Evolutionary conservation across 2,797 vertebrate genomes (phyloP), one percentile per base, ranked within the genome.

Genomic region (Pelobates cultripes): DNA sequence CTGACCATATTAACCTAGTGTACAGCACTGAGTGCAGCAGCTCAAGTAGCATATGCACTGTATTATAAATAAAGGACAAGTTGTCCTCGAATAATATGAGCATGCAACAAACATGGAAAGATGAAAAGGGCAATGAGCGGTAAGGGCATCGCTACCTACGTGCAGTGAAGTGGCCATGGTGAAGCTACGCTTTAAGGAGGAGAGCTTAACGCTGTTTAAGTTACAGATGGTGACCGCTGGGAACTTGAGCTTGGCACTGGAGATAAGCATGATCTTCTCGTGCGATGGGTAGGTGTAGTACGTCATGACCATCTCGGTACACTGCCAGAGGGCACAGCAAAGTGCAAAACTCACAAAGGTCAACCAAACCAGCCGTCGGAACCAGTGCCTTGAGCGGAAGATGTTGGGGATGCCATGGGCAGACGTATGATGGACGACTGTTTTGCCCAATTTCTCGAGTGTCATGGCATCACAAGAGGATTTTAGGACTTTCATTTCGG

Each of bases 221-320:
- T 87, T 87, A 47, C 86, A 87, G 72, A 87, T 83, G 78, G 86
- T 87, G 78, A 87, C 66, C 2, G 84, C 76, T 0, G 63, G 63
- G 43, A 86, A 78, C 17, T 74, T 79, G 51, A 85, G 77, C 43
- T 68, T 81, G 78, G 86, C 66, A 15, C 77, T 76, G 43, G 86
- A 87, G 75, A 86, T 84, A 2, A 87, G 76, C 73, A 80, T 86
- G 77, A 87, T 86, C 85, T 86, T 86, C 73, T 87, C 86, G 1
- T 86, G 86, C 3, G 85, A 87, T 5, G 86, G 86, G 78, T 87
- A 87, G 13, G 68, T 81, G 81, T 87, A 87, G 28, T 72, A 79
- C 9, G 42, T 80, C 28, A 83, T 42, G 45, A 73, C 4, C 61
- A 83, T 82, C 71, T 84, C 75, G 1, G 69, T 78, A 61, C 57